Evolutionary conservation across 2,113 vertebrate species (phyloP), one percentile per base, ranked within the genome.

Genomic region (Micronycteris hirsuta): DNA sequence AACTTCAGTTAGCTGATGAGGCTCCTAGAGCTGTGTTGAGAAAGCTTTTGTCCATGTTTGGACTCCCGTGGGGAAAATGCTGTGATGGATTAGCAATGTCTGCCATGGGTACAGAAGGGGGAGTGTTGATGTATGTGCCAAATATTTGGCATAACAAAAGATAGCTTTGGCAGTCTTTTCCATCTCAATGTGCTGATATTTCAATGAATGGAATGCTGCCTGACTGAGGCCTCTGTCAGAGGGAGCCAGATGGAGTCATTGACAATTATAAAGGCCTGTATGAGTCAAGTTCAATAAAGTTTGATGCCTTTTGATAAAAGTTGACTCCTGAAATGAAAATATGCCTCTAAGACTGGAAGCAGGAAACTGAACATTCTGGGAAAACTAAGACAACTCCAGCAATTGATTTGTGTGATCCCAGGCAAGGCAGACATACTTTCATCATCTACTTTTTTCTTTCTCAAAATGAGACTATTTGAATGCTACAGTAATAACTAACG

Each of bases 71-170:
- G 9, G 36, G 70, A 80, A 63, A 28, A 38, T 54, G 13, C 4
- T 41, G 31, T 65, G 83, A 84, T 67, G 65, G 73, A 54, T 90
- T 71, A 70, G 20, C 49, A 61, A 45, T 38, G 20, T 61, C 65
- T 84, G 5, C 56, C 14, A 14, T 26, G 54, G 52, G 76, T 33
- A 36, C 3, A 65, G 38, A 56, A 13, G 9, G 8, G 36, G 5
- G 33, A 49, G 31, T 65, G 38, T 56, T 81, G 61, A 26, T 33
- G 31, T 3, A 0, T 56, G 52, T 28, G 36, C 36, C 49, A 93
- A 43, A 47, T 94, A 87, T 81, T 89, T 96, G 89, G 81, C 70
- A 90, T 54, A 65, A 58, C 31, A 92, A 73, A 38, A 56, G 61
- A 86, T 28, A 78, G 49, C 22, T 89, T 70, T 52, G 61, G 71